These are phyloP conservation scores for Erynnis tages DNA, from an alignment of 2,888 invertebrate genomes.

Conservation along the genomic window DNA sequence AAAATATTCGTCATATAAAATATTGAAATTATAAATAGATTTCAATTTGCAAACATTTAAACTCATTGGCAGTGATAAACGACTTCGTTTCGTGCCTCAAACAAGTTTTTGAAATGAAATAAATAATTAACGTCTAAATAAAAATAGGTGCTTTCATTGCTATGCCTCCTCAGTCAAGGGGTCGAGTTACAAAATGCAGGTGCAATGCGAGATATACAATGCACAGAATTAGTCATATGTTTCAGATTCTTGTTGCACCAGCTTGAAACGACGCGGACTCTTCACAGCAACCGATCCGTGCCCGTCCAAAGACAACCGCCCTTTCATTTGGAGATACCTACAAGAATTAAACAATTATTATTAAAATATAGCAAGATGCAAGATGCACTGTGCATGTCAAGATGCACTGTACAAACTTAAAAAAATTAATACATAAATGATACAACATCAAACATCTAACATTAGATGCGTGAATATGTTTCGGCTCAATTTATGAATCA, in stretches of 20 bases:
- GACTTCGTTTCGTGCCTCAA: slow-evolving; percentile 17
- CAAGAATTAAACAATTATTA: not conserved
- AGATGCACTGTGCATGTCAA: too few relatives aligned
- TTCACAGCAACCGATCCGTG: slow-evolving; percentile 91
- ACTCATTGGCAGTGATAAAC: slow-evolving; percentile 11
- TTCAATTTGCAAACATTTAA: too few relatives aligned
- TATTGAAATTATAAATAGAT: too few relatives aligned
- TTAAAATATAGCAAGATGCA: slow-evolving; percentile 4
- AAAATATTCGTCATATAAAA: too few relatives aligned
- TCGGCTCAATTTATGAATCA: too few relatives aligned
- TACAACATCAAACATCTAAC: too few relatives aligned
- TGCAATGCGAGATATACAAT: too few relatives aligned
- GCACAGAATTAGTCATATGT: slow-evolving; percentile 87
- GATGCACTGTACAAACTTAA: too few relatives aligned
- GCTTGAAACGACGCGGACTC: slow-evolving; percentile 92
- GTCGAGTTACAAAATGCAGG: not conserved
- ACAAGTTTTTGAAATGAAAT: not conserved
- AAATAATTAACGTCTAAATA: slow-evolving; percentile 15
- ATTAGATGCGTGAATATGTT: too few relatives aligned
- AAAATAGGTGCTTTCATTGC: slow-evolving; percentile 15
- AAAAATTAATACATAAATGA: too few relatives aligned
- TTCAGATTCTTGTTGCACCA: slow-evolving; percentile 95
- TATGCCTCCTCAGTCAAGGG: not conserved
- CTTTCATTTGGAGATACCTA: slow-evolving; percentile 88
- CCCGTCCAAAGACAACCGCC: slow-evolving; percentile 86